Base-by-base conservation (phyloP, 2,888 invertebrate genomes). In the Entomobrya multifasciata region DNA sequence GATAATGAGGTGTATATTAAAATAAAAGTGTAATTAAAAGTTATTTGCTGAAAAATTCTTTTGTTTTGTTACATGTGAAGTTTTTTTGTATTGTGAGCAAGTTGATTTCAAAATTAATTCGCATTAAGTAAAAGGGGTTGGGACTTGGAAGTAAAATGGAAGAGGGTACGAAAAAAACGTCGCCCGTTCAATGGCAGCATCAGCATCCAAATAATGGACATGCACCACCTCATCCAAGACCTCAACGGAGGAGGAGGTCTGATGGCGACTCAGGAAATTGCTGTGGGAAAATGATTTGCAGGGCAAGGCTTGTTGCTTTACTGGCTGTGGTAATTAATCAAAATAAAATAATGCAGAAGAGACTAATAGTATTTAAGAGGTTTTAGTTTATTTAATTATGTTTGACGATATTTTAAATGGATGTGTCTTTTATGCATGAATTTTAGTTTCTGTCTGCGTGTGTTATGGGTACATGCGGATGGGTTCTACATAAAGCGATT, bases 401-500 rank as follows among this genome's bases (percentile, higher is more conserved):
- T n/a, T n/a, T n/a, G n/a, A n/a, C n/a, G n/a, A n/a, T 20, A 47
- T 10, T 70, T 20, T 70, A 3, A 22, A 44, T 1, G 17, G 44
- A 55, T 49, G n/a, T 17, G 27, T 49, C 25, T 41, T 17, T 30
- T 11, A 41, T 41, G 1, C n/a, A 36, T 49, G 44, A 20, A 13
- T 25, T 70, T 49, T 55, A 90, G 90, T 72, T 89, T 25, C 67
- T 88, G 13, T 89, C 90, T 17, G 86, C 88, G 27, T 87, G 88
- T 22, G 90, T 90, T 8, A 89, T 87, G 47, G 89, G 90, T 0
- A 86, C 86, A 1, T 87, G 90, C 41, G 88, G 90, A 49, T 91
- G 91, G 91, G 90, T 90, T 27, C 84, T 91, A 0, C 90, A 91
- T 57, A 87, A 87, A 55, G 83, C 90, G 0, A 88, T 91, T 62